Conservation (phyloP, 2,888 invertebrate species). For the Pseudococcus viburni region DNA sequence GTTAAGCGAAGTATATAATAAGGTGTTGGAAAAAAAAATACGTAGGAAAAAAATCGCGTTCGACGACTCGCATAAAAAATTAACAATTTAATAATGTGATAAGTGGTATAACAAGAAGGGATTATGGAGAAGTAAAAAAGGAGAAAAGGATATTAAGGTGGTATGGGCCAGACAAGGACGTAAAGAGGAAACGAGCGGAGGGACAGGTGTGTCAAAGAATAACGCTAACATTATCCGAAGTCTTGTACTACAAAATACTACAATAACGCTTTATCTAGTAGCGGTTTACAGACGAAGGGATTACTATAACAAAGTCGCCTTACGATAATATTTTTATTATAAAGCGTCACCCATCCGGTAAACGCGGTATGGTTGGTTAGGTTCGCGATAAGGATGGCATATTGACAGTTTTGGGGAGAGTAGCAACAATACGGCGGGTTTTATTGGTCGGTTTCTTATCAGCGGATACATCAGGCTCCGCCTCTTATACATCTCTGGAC, state of each 20-base stretch:
- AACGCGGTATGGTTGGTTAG: constrained; percentile 65
- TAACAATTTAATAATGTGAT: constrained; percentile 68
- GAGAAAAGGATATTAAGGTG: constrained; percentile 26
- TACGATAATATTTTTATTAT: constrained; percentile 67
- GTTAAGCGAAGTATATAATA: constrained; percentile 50
- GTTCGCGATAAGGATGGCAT: constrained; percentile 65
- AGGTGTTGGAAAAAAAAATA: constrained; percentile 51
- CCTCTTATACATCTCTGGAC: constrained; percentile 59
- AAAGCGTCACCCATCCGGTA: constrained; percentile 65
- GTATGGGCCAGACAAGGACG: constrained; percentile 59
- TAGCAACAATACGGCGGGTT: constrained; percentile 58
- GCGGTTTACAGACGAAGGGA: constrained; percentile 66
- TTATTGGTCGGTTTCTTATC: constrained; percentile 60
- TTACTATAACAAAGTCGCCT: constrained; percentile 66
- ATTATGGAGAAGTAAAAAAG: constrained; percentile 62
- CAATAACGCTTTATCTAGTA: constrained; percentile 65
- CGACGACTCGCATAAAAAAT: constrained; percentile 56
- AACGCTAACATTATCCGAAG: constrained; percentile 60
- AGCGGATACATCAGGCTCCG: constrained; percentile 57
- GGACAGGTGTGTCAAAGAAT: constrained; percentile 59
- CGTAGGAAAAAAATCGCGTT: constrained; percentile 49
- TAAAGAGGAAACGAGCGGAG: constrained; percentile 60
- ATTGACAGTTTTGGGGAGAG: constrained; percentile 65
- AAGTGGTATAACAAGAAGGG: constrained; percentile 62
- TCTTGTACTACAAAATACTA: constrained; percentile 61